Evolutionary conservation across 2,888 invertebrate genomes (phyloP), one percentile per base, ranked within the genome.

Genomic region (Hofmannophila pseudospretella): DNA sequence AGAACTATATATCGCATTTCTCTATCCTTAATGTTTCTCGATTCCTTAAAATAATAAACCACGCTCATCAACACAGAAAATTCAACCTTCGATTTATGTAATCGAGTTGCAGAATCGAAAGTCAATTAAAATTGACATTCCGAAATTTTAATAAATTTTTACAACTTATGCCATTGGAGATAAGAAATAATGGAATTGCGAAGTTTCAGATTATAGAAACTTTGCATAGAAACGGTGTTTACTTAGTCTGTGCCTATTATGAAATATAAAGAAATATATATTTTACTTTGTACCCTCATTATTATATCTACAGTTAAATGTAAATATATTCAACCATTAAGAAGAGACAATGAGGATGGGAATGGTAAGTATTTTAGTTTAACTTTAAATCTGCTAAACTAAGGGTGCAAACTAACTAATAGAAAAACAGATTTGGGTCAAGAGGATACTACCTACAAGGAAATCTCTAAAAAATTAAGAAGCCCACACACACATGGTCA

Each of bases 91-190:
- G 12, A 12, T 11, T 12, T n/a, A n/a, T n/a, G n/a, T n/a, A n/a
- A n/a, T n/a, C n/a, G n/a, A n/a, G 35, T 28, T 37, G 23, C 23
- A 12, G 26, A 29, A 36, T 37, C 22, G 32, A 43, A 45, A 47
- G 22, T 53, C 51, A 49, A 56, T 57, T 55, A 47, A 46, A 51
- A 47, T 30, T 39, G 25, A 11, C 35, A 29, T 47, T 42, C 33
- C 38, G 14, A 3, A 19, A 34, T 7, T n/a, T 36, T 7, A 16
- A 34, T 38, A 33, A 26, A 16, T 4, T 9, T 26, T 33, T 33
- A 30, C 14, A 12, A 12, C 14, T 1, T 11, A 27, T 7, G 1
- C 7, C 10, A 13, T 4, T 28, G 4, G 4, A 13, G 14, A 29
- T 14, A 41, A 35, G 20, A 35, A 33, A 38, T 9, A 31, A 23